phyloP scores from a whole-genome alignment of 2,888 invertebrate species.

The Hartigia nigra region DNA sequence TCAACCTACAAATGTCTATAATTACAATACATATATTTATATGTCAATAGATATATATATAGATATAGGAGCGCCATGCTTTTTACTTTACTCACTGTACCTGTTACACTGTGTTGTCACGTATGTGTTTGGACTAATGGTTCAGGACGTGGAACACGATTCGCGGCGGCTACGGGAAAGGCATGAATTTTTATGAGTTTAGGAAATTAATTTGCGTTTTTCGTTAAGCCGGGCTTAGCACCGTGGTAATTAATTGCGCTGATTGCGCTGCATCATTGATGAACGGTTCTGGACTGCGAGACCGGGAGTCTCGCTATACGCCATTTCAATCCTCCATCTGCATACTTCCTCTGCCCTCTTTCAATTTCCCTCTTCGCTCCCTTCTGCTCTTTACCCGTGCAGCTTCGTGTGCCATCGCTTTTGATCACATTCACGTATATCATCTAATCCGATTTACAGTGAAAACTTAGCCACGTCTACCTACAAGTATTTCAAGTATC shows the following conservation, averaged over 20 bases:
- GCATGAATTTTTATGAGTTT: constrained; percentile 61
- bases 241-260: constrained; percentile 65
- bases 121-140: not conserved
- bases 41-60: not conserved
- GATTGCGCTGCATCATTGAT: constrained; percentile 66
- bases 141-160: not conserved
- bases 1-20: not conserved
- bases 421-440: not conserved
- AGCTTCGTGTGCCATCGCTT: not conserved
- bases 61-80: constrained; percentile 7
- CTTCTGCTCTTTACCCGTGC: not conserved
- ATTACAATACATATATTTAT: not conserved
- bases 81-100: constrained; percentile 8
- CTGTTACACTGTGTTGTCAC: not conserved
- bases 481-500: not conserved
- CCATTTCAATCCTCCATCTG: not conserved
- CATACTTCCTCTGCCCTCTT: not conserved
- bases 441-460: not conserved
- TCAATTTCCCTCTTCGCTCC: not conserved
- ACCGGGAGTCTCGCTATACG: not conserved
- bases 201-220: constrained; percentile 65
- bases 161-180: constrained; percentile 7
- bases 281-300: constrained; percentile 57
- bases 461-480: not conserved
- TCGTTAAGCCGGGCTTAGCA: constrained; percentile 62